Evolutionary conservation across 2,888 invertebrate genomes (phyloP).

Genomic region (Exocentrus adspersus): DNA sequence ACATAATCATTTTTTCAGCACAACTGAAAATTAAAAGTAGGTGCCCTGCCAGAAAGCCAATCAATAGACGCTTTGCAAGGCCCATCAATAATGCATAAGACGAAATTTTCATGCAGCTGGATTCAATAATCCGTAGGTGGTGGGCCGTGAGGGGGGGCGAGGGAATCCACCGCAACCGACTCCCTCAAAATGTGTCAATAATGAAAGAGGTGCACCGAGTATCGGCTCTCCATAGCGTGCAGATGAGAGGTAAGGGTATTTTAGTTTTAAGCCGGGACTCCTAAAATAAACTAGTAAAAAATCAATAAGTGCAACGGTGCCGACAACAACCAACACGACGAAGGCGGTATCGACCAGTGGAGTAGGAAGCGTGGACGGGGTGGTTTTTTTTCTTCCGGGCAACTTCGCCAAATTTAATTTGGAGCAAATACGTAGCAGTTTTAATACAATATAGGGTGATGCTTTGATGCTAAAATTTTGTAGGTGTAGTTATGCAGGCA

Average conservation of each 20-base stretch:
- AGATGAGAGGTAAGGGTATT: slow-evolving; percentile 37
- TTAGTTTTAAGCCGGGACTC: slow-evolving; percentile 51
- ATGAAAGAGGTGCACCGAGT: slow-evolving; percentile 42
- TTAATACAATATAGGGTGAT: no score
- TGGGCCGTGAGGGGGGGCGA: slow-evolving; percentile 2
- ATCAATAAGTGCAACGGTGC: slow-evolving; percentile 56
- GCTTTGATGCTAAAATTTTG: no score
- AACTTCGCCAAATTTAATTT: no score
- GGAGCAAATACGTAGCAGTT: no score
- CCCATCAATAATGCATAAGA: slow-evolving; percentile 13
- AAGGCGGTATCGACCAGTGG: slow-evolving; percentile 23
- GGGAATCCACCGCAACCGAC: slow-evolving; percentile 15
- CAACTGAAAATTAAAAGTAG: slow-evolving; percentile 9
- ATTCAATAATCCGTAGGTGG: slow-evolving; percentile 4
- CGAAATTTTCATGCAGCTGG: slow-evolving; percentile 21
- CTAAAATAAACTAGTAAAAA: slow-evolving; percentile 57
- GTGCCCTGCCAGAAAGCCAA: slow-evolving; percentile 4
- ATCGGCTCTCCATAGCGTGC: slow-evolving; percentile 26
- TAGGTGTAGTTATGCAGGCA: no score
- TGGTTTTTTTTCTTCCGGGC: neutral
- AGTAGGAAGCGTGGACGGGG: slow-evolving; percentile 1
- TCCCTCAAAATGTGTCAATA: slow-evolving; percentile 43
- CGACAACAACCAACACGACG: slow-evolving; percentile 43
- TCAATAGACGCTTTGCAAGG: slow-evolving; percentile 6
- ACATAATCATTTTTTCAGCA: no score